These are phyloP conservation scores for Pterocles gutturalis DNA, from an alignment of 2,113 vertebrate genomes.

Conservation along the genomic window DNA sequence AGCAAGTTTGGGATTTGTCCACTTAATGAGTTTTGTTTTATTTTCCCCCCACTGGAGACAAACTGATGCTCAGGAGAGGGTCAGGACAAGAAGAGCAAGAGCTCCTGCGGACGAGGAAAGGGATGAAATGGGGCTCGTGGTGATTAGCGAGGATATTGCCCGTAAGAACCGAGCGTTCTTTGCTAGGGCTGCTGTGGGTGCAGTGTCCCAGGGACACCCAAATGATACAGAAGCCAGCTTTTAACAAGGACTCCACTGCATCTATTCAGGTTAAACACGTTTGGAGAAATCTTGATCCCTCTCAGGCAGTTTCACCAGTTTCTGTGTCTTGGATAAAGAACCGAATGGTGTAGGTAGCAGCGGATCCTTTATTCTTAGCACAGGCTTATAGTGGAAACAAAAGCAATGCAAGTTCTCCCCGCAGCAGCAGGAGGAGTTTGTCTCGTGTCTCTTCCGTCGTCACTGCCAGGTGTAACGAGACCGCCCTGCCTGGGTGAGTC, in stretches of 20 bases:
- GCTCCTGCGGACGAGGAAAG: background rate
- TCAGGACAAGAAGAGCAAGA: background rate
- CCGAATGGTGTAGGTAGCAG: background rate
- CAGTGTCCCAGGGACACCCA: background rate
- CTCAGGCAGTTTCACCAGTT: background rate
- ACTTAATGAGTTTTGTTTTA: fast-evolving
- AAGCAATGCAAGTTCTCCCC: background rate
- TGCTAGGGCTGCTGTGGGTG: background rate
- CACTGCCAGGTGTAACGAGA: fast-evolving
- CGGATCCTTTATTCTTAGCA: background rate
- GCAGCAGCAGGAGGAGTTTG: background rate
- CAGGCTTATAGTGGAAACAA: background rate
- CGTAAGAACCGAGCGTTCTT: fast-evolving
- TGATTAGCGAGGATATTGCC: background rate
- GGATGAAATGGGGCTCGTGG: background rate
- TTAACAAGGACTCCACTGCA: background rate
- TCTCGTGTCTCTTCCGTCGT: background rate
- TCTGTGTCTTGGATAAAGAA: background rate
- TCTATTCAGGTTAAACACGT: background rate
- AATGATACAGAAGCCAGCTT: too few species aligned
- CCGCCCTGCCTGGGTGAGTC: background rate
- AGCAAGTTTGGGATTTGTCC: background rate
- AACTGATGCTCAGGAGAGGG: background rate
- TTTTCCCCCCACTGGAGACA: background rate
- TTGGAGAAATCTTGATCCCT: background rate